Base-by-base conservation (phyloP, 2,888 invertebrate species). In the Metellina segmentata region DNA sequence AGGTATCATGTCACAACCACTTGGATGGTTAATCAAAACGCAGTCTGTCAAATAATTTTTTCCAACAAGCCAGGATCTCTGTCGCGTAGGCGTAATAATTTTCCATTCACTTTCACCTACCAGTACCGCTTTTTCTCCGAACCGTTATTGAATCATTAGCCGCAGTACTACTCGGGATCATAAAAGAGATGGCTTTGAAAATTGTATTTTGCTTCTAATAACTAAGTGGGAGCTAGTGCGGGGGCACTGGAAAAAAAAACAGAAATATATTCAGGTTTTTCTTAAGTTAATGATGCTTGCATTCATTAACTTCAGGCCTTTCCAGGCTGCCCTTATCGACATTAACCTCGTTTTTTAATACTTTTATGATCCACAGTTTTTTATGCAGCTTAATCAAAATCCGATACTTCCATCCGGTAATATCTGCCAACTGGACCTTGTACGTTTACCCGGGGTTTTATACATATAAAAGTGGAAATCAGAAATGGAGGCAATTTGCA, bases 361-460 rank as follows among this genome's bases (percentile, higher is more conserved):
- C 75, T 81, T 88, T 88, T 88, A 88, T 81, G 81, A 88, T 77
- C 88, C 78, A 51, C 81, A 16, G 20, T 88, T 88, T 88, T 88
- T 88, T 88, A 69, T 81, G 85, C 48, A 20, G 78, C 85, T 90
- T 90, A 90, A 90, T 90, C 89, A 90, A 90, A 90, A 85, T 90
- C 89, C 89, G 83, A 90, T 90, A 90, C 85, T 90, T 90, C 75
- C 89, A 78, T 85, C 89, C 79, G 85, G 83, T 85, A 90, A 90
- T 85, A 90, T 88, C 88, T 79, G 81, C 7, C 48, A 34, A 87
- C 81, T 69, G 61, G 81, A 81, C 75, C 81, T 48, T 20, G 13
- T 86, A 49, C 79, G 77, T 52, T 77, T 78, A 87, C 48, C 19
- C 75, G 61, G 61, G 75, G 34, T 87, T 88, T 81, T 16, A 75